Base-by-base conservation (phyloP, 2,888 invertebrate genomes). In the Eristalis arbustorum region DNA sequence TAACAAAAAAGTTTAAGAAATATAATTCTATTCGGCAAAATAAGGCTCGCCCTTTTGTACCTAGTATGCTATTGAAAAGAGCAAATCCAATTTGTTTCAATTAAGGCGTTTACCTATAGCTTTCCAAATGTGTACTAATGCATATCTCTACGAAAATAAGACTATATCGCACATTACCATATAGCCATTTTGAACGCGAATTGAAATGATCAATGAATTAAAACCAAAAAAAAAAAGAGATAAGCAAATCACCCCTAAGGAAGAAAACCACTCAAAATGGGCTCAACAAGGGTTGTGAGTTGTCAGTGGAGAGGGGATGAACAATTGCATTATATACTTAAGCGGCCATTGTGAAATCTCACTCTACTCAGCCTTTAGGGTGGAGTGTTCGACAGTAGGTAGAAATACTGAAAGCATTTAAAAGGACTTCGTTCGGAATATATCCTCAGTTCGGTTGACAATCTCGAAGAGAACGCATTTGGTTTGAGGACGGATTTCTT, bases 361-460 rank as follows among this genome's bases (percentile, higher is more conserved):
- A 87, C 87, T 78, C 87, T 83, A 67, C 63, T 69, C 66, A 57
- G 56, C 34, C 40, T 79, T 71, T 61, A 64, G 87, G 87, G 87
- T 83, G 87, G 83, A 87, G 83, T 87, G 67, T 83, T 67, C 25
- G 67, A 57, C 59, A 63, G 18, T 87, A 87, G 83, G 83, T 87
- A 87, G 87, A 75, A 79, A 83, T 25, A 68, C 49, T 88, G 89
- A 88, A 88, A 88, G 85, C 88, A 88, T 90, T 91, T 92, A 91
- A 91, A 90, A 89, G 88, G 89, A 84, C 89, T 79, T 88, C 88
- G 77, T 56, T 84, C 83, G 87, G 89, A 89, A 89, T 4, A 23
- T 25, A 25, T 18, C 89, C 88, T 91, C 91, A 92, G 92, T 92
- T 90, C 89, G 89, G 90, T 88, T 89, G 89, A 88, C 90, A 91